These are phyloP conservation scores for Rhynchotus rufescens DNA, from an alignment of 2,797 vertebrate species.

Conservation along the genomic window DNA sequence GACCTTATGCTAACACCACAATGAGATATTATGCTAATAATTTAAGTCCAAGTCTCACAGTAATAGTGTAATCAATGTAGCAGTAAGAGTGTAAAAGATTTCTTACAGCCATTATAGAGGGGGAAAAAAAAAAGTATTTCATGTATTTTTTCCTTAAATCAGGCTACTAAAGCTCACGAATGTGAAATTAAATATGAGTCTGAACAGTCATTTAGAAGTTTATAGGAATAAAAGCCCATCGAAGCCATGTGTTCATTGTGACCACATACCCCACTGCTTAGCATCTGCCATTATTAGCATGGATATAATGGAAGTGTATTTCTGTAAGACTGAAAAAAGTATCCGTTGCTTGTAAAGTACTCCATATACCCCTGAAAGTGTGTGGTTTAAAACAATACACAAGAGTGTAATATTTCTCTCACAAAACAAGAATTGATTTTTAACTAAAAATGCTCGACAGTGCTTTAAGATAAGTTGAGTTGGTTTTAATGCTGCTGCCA, in stretches of 20 bases:
- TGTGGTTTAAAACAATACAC: not conserved
- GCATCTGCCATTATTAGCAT: not conserved
- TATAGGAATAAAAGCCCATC: slow-evolving; percentile 49
- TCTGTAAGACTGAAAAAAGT: not conserved
- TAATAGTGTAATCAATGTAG: not conserved
- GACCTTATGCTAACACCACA: not conserved
- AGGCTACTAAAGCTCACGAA: slow-evolving; percentile 44
- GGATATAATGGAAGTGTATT: not conserved
- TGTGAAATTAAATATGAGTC: slow-evolving; percentile 62
- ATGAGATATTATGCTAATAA: not conserved
- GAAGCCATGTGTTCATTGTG: slow-evolving; percentile 13
- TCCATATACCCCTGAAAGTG: not conserved
- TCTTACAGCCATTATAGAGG: not conserved
- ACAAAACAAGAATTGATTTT: not conserved
- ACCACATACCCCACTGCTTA: not conserved
- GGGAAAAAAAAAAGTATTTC: not conserved
- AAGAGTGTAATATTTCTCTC: not conserved
- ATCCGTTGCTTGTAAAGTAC: not conserved
- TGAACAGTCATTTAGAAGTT: slow-evolving; percentile 33
- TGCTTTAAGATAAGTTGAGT: not conserved
- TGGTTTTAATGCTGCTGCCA: not conserved
- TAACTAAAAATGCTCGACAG: not conserved
- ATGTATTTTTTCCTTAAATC: not conserved
- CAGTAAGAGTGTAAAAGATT: not conserved
- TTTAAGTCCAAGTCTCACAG: not conserved